Percentiles rank a stretch among this genome's conserved stretches.
These are phyloP conservation scores for Misgurnus anguillicaudatus DNA, from an alignment of 2,113 vertebrate genomes.

Conservation along the genomic window DNA sequence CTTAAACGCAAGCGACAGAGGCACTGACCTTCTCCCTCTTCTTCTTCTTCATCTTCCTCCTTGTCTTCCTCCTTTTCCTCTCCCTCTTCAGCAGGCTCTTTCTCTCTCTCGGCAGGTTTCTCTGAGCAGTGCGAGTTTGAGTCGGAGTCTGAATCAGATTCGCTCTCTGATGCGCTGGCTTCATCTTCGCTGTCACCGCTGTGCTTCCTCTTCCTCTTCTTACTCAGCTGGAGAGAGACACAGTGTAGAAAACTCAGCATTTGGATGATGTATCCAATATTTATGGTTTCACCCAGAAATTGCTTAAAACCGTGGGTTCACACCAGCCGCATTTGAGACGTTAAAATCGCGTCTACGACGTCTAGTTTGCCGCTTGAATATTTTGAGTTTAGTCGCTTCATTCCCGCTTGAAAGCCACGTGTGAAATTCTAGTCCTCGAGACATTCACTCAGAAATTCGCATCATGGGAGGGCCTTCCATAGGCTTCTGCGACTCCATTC, in stretches of 20 bases:
- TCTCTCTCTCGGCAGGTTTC: slow-evolving; percentile 76
- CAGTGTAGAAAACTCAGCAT: neutral
- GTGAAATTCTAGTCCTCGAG: no score
- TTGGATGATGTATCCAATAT: no score
- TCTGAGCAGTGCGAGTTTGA: slow-evolving; percentile 75
- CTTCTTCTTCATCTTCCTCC: slow-evolving; percentile 38
- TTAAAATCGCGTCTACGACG: no score
- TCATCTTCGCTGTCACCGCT: slow-evolving; percentile 88
- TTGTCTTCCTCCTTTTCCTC: slow-evolving; percentile 55
- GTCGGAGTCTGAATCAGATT: slow-evolving; percentile 78
- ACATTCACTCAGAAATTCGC: no score
- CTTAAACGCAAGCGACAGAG: neutral
- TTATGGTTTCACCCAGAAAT: no score
- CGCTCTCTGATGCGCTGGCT: slow-evolving; percentile 81
- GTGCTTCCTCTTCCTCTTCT: slow-evolving; percentile 83
- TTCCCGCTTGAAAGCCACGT: no score
- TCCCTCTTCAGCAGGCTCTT: slow-evolving; percentile 61
- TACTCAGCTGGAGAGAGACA: slow-evolving; percentile 67
- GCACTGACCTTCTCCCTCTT: slow-evolving; percentile 50
- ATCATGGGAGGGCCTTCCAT: no score
- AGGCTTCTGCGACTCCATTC: no score
- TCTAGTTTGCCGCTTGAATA: no score
- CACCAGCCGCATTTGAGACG: no score
- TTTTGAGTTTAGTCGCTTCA: no score
- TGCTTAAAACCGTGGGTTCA: no score